Base-by-base conservation (phyloP, 2,113 vertebrate genomes). In the Syrrhaptes paradoxus region DNA sequence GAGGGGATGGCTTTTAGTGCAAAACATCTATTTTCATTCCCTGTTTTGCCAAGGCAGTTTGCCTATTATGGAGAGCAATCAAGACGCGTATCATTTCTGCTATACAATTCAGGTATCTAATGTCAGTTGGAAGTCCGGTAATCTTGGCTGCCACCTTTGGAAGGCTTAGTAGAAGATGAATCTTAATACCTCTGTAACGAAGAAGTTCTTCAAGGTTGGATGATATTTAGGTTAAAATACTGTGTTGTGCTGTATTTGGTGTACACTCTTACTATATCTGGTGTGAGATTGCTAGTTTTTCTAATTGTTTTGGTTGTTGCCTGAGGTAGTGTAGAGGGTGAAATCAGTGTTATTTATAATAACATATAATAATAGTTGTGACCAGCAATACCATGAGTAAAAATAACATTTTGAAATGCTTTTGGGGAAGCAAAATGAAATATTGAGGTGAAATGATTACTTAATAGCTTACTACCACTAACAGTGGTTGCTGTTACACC, bases 341-440 rank as follows among this genome's bases (percentile, higher is more conserved):
- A 90, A 94, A 87, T 89, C 66, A 88, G 43, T 62, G 46, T 74
- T 90, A 59, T 58, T 93, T 94, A 48, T 74, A 95, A 86, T 81
- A 90, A 71, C 19, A 1, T 46, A 41, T 13, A 41, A 13, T 41
- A 41, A 41, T 41, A 41, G 74, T 46, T 71, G 9, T 86, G 76
- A 80, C 61, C 90, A 77, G 79, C 34, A 93, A n/a, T 74, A 38
- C 16, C 5, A 11, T 32, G 55, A 84, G 25, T 80, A 90, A 90
- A 94, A 96, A 80, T 49, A 93, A 71, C 55, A 67, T 77, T 93
- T 84, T 93, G 19, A 90, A 94, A 67, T 92, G 71, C 11, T 73
- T 93, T 96, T 71, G 75, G 77, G 68, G 79, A 93, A 89, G 51
- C 25, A 68, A 80, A 80, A 57, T 80, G 49, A 88, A 92, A 59